Evolutionary conservation across 2,113 vertebrate species (phyloP).

Genomic region (Paraplagusia blochii): DNA sequence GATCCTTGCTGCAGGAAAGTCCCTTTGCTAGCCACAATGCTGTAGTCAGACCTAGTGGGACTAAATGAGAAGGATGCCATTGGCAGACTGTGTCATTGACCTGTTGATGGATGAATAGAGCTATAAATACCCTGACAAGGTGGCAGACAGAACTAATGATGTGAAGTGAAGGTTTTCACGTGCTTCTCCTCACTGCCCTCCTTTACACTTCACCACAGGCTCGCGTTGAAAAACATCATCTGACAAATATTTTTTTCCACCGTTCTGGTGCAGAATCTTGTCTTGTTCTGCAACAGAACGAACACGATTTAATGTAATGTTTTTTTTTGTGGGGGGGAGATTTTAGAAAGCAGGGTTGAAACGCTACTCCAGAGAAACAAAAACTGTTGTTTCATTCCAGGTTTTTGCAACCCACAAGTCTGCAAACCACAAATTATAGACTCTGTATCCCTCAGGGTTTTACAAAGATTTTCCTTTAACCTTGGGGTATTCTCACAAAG

Average conservation of each 20-base stretch:
- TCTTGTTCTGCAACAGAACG: conserved; percentile 9
- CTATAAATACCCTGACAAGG: conserved; percentile 79
- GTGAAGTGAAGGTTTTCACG: conserved; percentile 73
- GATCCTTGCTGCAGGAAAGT: conserved; percentile 57
- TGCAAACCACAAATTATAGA: conserved; percentile 67
- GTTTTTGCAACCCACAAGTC: conserved; percentile 56
- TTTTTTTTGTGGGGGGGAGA: conserved; percentile 17
- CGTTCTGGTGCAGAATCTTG: conserved; percentile 19
- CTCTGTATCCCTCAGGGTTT: conserved; percentile 53
- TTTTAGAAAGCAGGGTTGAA: conserved; percentile 14
- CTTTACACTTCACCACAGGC: conserved; percentile 55
- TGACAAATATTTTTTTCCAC: conserved; percentile 46
- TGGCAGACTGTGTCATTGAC: conserved; percentile 77
- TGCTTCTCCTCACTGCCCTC: conserved; percentile 65
- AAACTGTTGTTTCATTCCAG: conserved; percentile 51
- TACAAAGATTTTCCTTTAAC: conserved; percentile 68
- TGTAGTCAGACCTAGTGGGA: conserved; percentile 52
- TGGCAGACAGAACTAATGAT: conserved; percentile 76
- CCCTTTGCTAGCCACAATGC: conserved; percentile 48
- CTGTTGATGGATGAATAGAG: conserved; percentile 76
- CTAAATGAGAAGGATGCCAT: conserved; percentile 68
- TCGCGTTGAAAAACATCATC: conserved; percentile 40
- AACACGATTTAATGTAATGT: conserved; percentile 2
- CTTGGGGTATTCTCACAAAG: conserved; percentile 36
- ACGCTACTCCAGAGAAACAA: conserved; percentile 21